Base-by-base conservation (phyloP, 2,888 invertebrate genomes). In the Clusia tigrina region DNA sequence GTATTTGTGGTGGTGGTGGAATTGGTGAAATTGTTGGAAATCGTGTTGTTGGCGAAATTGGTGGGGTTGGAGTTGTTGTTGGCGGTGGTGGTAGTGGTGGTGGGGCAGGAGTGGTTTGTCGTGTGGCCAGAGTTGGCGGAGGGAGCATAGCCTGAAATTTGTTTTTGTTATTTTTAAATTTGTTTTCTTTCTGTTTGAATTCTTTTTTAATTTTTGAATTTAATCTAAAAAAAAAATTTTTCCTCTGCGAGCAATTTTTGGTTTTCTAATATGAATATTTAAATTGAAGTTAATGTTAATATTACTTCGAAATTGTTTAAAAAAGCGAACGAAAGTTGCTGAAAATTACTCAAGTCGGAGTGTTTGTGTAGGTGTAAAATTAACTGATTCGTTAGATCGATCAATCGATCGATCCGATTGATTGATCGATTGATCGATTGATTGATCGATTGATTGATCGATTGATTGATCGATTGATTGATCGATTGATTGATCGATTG, bases 101-200 rank as follows among this genome's bases (percentile, higher is more conserved):
- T 63, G 58, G 25, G 9, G 57, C 24, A 26, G 66, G 12, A 66
- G 69, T 18, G 62, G 70, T 62, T 20, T 67, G 66, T 20, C 25
- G 63, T 22, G 42, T 6, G 9, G 42, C 12, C n/a, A 42, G 9
- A n/a, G 42, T 42, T 5, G 48, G 48, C 54, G 37, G 22, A 38
- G 54, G n/a, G 9, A 48, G 5, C 17, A 38, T 37, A 67, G 78
- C 78, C 80, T 80, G 80, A 80, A 80, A 80, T 76, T 81, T 80
- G 81, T 78, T 78, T 79, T 78, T 77, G 79, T 74, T 74, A 70
- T 73, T 75, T 69, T 71, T 73, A 66, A 73, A 69, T 67, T 69
- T 64, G 60, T 69, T 66, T n/a, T 63, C 37, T 37, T 62, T 64
- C 15, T 51, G 17, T 24, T 24, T 18, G 23, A 2, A 20, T 53